These are phyloP conservation scores for Littorina saxatilis DNA, from an alignment of 1,140 invertebrate genomes.

Conservation along the genomic window DNA sequence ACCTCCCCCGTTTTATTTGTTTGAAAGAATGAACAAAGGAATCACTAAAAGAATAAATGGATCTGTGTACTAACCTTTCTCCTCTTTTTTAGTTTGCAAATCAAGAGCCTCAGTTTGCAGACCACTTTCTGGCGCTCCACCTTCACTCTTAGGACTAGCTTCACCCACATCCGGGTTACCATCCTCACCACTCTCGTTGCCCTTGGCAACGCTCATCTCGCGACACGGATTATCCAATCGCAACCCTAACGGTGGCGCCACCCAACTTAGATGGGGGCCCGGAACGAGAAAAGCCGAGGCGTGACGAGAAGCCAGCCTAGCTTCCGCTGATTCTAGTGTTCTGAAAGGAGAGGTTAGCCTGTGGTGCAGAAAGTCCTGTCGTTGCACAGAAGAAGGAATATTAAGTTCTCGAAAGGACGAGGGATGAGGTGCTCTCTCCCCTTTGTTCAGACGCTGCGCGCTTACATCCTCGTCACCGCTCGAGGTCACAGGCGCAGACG, in stretches of 20 bases:
- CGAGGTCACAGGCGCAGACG: background rate
- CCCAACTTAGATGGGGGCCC: background rate
- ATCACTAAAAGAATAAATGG: too few relatives aligned
- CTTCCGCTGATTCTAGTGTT: background rate
- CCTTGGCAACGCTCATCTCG: background rate
- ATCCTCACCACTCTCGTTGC: background rate
- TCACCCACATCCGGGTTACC: background rate
- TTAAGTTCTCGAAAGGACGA: too few relatives aligned
- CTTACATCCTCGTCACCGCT: too few relatives aligned
- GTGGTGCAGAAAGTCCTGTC: background rate
- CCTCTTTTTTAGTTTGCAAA: conserved; percentile 29
- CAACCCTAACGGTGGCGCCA: background rate
- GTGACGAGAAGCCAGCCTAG: background rate
- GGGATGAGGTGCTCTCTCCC: background rate
- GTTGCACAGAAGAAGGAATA: background rate
- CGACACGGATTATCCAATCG: background rate
- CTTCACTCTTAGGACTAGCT: background rate
- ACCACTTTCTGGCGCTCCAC: background rate
- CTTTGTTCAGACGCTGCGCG: background rate
- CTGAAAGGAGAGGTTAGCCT: conserved; percentile 9
- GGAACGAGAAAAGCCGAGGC: conserved; percentile 5
- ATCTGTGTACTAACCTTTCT: background rate
- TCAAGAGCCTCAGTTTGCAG: conserved; percentile 32
- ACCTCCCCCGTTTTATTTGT: too few relatives aligned
- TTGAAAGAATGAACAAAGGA: too few relatives aligned